These are phyloP conservation scores for Ornithoptera alexandrae DNA, from an alignment of 2,888 invertebrate species.

Conservation along the genomic window DNA sequence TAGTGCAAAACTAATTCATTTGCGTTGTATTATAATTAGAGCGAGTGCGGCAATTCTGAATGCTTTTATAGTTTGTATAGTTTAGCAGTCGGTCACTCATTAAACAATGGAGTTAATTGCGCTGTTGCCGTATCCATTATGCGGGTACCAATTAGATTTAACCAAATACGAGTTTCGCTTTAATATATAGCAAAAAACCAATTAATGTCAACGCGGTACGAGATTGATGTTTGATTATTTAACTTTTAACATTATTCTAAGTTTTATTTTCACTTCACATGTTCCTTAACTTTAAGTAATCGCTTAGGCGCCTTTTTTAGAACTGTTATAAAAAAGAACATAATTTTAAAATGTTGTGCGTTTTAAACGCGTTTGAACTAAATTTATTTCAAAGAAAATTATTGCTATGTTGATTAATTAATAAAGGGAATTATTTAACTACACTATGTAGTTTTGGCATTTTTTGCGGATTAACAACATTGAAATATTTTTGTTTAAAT, in stretches of 20 bases:
- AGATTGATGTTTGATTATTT: not conserved
- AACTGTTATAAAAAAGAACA: too few relatives aligned
- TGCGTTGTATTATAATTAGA: slow-evolving; percentile 55
- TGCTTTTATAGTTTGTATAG: slow-evolving; percentile 63
- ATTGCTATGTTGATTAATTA: too few relatives aligned
- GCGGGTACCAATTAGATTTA: slow-evolving; percentile 76
- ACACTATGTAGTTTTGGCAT: too few relatives aligned
- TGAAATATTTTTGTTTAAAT: too few relatives aligned
- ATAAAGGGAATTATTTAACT: too few relatives aligned
- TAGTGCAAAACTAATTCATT: slow-evolving; percentile 31
- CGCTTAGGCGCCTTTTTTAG: too few relatives aligned
- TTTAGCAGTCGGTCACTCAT: slow-evolving; percentile 70
- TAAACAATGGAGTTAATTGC: slow-evolving; percentile 76
- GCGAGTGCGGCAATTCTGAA: slow-evolving; percentile 63
- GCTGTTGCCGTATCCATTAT: slow-evolving; percentile 71
- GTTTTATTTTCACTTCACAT: not conserved
- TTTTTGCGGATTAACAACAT: too few relatives aligned
- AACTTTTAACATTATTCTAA: not conserved
- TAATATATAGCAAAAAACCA: slow-evolving; percentile 43
- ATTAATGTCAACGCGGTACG: not conserved
- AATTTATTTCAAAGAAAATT: too few relatives aligned
- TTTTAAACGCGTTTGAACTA: too few relatives aligned
- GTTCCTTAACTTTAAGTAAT: too few relatives aligned
- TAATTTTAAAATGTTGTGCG: too few relatives aligned
- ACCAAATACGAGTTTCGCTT: slow-evolving; percentile 74